A percentile compares a stretch with the other conserved stretches of the same genome.
Evolutionary conservation across 2,113 vertebrate genomes (phyloP).

Genomic region (Cheirogaleus medius): DNA sequence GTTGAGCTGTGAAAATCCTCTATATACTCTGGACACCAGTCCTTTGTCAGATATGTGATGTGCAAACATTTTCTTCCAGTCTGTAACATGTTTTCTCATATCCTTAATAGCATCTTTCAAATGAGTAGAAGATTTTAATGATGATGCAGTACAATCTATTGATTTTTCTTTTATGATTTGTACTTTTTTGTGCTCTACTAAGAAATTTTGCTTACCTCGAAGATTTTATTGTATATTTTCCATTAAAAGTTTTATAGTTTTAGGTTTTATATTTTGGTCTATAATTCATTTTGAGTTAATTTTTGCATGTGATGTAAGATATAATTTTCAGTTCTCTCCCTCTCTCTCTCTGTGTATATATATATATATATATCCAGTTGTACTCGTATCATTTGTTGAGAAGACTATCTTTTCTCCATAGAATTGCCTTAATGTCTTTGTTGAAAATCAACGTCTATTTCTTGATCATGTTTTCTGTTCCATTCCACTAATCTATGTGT

Average conservation of each 20-base stretch:
- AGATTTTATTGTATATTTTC: not conserved
- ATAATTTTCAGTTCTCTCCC: not conserved
- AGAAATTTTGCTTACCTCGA: not conserved
- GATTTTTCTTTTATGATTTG: not conserved
- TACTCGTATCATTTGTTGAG: not conserved
- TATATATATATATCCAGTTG: not conserved
- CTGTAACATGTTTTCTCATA: not conserved
- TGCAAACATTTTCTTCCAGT: not conserved
- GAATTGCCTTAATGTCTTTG: not conserved
- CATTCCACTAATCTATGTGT: not conserved
- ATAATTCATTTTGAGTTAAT: not conserved
- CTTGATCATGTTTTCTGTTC: not conserved
- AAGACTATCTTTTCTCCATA: not conserved
- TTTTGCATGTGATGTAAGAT: not conserved
- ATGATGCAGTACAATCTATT: not conserved
- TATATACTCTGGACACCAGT: not conserved
- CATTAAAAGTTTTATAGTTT: not conserved
- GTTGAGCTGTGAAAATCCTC: not conserved
- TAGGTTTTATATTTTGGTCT: not conserved
- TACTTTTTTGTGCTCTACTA: not conserved
- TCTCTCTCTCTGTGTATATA: too few species aligned
- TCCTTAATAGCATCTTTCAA: not conserved
- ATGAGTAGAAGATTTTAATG: not conserved
- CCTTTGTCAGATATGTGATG: not conserved
- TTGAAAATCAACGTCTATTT: not conserved